Percentiles rank a stretch among this genome's conserved stretches.
phyloP scores from a whole-genome alignment of 2,797 vertebrate species.

The Balearica regulorum region DNA sequence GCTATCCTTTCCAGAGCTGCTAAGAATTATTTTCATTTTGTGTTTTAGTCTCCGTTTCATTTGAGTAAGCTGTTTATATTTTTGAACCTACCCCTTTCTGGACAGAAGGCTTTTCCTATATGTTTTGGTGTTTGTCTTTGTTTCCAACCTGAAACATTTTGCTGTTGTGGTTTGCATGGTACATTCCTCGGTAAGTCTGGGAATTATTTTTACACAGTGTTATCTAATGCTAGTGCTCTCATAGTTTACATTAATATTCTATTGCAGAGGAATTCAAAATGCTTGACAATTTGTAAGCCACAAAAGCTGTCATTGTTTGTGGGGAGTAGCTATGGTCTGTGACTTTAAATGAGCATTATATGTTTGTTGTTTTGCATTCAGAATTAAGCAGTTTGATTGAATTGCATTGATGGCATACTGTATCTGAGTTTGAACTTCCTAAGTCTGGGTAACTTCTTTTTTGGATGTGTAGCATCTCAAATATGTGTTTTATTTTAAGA shows the following conservation, averaged over 20 bases:
- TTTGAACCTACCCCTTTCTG: not conserved
- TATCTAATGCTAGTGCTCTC: not conserved
- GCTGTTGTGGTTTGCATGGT: not conserved
- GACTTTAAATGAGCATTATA: not conserved
- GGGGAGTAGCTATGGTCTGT: not conserved
- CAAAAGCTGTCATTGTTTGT: not conserved
- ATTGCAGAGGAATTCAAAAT: not conserved
- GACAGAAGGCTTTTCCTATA: not conserved
- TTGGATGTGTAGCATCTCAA: not conserved
- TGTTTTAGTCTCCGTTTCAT: not conserved
- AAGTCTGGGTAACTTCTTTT: not conserved
- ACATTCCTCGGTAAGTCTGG: not conserved
- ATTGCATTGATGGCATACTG: not conserved
- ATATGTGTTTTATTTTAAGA: not conserved
- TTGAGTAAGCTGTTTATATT: not conserved
- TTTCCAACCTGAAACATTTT: not conserved
- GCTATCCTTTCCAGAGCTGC: not conserved
- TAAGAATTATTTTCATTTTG: not conserved
- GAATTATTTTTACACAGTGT: not conserved
- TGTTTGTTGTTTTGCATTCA: not conserved
- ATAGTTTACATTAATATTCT: not conserved
- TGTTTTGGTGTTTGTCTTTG: not conserved
- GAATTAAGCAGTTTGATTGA: not conserved
- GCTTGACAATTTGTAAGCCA: not conserved
- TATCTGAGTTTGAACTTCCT: not conserved